phyloP scores from a whole-genome alignment of 2,797 vertebrate species.

The Takifugu ocellatus region DNA sequence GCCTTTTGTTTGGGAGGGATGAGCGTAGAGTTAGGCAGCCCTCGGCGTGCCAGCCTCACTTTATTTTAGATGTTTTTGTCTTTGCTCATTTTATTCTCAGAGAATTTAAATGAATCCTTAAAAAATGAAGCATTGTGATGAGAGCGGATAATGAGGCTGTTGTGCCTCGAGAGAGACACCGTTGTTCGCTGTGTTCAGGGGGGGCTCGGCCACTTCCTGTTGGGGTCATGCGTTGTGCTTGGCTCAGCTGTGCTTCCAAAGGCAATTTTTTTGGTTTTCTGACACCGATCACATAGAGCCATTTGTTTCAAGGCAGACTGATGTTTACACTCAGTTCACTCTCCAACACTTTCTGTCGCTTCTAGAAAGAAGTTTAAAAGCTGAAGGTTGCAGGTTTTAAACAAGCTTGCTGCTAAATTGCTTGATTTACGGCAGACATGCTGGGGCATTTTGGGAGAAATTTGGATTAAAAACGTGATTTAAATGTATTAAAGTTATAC shows the following conservation, averaged over 20 bases:
- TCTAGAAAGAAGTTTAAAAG: no score
- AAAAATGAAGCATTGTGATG: constrained; percentile 49
- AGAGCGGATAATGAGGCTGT: constrained; percentile 48
- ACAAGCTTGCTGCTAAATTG: no score
- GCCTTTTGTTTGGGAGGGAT: neutral
- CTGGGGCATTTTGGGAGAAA: no score
- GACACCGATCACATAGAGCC: constrained; percentile 28
- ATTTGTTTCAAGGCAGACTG: constrained; percentile 35
- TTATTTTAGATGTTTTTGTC: neutral
- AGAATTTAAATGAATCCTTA: constrained; percentile 56
- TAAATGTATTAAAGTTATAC: no score
- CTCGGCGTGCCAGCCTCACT: neutral
- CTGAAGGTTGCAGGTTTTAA: no score
- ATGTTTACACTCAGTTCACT: constrained; percentile 11
- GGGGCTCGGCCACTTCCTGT: constrained; percentile 52
- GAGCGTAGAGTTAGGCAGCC: neutral
- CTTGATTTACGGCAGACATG: no score
- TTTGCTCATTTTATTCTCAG: constrained; percentile 19
- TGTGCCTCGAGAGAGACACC: constrained; percentile 41
- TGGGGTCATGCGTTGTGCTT: constrained; percentile 50
- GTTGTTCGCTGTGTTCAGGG: constrained; percentile 48
- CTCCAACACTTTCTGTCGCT: neutral
- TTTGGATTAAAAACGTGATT: no score
- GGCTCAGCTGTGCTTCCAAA: constrained; percentile 39
- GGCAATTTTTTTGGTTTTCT: neutral